These are phyloP conservation scores for Parthenolecanium corni DNA, from an alignment of 2,888 invertebrate species.

Conservation along the genomic window DNA sequence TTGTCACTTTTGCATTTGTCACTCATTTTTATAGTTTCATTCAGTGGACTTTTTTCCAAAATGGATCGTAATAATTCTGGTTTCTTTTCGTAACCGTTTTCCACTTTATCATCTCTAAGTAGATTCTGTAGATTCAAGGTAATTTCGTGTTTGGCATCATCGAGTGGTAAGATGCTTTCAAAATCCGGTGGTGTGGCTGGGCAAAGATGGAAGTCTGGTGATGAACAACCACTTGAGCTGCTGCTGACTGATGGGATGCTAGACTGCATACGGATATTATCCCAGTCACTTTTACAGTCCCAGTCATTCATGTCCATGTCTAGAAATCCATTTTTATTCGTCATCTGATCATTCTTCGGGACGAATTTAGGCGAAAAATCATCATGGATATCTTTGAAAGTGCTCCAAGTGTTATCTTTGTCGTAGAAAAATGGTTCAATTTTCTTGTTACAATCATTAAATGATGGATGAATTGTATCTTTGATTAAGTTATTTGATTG, in stretches of 20 bases:
- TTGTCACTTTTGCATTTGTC: constrained; percentile 9
- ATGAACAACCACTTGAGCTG: constrained; percentile 29
- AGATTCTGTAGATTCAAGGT: constrained; percentile 52
- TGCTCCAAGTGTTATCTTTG: constrained; percentile 8
- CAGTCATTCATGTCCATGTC: constrained; percentile 31
- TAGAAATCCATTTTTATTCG: constrained; percentile 21
- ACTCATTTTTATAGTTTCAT: constrained; percentile 12
- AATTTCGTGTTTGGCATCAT: constrained; percentile 45
- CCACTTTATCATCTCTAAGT: constrained; percentile 47
- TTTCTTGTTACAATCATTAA: constrained; percentile 7
- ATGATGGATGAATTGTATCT: neutral
- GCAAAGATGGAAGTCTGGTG: constrained; percentile 30
- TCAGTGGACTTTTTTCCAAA: constrained; percentile 38
- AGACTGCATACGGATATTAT: constrained; percentile 13
- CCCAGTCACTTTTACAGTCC: constrained; percentile 26
- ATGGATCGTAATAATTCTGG: constrained; percentile 15
- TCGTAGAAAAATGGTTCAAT: neutral
- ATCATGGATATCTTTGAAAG: neutral
- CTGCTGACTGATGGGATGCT: constrained; percentile 18
- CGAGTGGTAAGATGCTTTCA: constrained; percentile 18
- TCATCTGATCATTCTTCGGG: neutral
- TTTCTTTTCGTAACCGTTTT: constrained; percentile 9
- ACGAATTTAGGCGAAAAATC: neutral
- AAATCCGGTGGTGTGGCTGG: constrained; percentile 30
- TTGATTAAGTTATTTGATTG: constrained; percentile 23